A percentile compares a stretch with the other conserved stretches of the same genome.
These are phyloP conservation scores for Pygoscelis antarcticus DNA, from an alignment of 2,113 vertebrate species.

Conservation along the genomic window DNA sequence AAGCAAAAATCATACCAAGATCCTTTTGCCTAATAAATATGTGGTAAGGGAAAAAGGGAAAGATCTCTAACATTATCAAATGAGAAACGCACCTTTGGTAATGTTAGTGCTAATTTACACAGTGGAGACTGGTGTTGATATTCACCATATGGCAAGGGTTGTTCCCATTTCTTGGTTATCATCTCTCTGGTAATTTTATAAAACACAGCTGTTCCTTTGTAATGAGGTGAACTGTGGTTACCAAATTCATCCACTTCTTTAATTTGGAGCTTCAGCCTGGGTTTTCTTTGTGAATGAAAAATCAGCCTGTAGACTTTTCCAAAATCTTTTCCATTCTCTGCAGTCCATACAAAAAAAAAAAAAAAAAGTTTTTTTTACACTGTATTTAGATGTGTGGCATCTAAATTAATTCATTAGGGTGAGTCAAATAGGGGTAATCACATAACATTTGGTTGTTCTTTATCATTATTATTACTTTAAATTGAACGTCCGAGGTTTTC, in stretches of 20 bases:
- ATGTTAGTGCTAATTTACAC: conserved; percentile 81
- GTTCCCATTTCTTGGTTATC: conserved; percentile 61
- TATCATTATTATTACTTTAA: not conserved
- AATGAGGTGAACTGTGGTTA: conserved; percentile 86
- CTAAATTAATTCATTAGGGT: not conserved
- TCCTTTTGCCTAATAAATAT: not conserved
- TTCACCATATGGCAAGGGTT: not conserved
- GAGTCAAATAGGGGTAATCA: not conserved
- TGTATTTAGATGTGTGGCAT: not conserved
- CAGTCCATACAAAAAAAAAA: not conserved
- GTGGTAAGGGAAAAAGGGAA: not conserved
- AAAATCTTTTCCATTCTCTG: conserved; percentile 70
- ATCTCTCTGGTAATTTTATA: conserved; percentile 79
- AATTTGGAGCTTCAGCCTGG: conserved; percentile 75
- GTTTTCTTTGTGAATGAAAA: conserved; percentile 85
- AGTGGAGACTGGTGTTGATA: conserved; percentile 71
- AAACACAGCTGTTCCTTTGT: conserved; percentile 82
- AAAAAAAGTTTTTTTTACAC: not conserved
- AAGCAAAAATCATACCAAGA: not conserved
- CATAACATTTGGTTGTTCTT: not conserved
- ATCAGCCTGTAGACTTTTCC: conserved; percentile 71
- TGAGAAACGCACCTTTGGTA: conserved; percentile 82
- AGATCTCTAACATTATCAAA: not conserved
- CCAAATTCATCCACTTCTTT: conserved; percentile 86
- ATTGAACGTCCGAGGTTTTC: not conserved